Conservation (phyloP, 2,113 vertebrate genomes). For the Struthio camelus region DNA sequence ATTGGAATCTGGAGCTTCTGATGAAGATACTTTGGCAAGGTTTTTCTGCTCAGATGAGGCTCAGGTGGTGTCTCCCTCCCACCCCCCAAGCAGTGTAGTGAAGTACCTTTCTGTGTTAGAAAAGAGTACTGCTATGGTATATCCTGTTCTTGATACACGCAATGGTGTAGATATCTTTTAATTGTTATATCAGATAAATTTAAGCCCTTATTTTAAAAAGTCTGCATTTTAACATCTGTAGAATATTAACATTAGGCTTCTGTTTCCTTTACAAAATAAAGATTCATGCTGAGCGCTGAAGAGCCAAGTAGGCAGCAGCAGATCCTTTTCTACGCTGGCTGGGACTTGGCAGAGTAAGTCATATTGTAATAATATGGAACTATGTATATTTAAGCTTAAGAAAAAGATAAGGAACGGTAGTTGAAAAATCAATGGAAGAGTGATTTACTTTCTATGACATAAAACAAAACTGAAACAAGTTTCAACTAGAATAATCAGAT, state of each 20-base stretch:
- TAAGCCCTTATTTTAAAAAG: background rate
- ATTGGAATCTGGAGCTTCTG: background rate
- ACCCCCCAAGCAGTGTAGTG: background rate
- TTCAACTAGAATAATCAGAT: background rate
- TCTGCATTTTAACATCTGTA: background rate
- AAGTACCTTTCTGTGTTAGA: background rate
- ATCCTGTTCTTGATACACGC: background rate
- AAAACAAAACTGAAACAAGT: background rate
- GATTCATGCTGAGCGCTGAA: background rate
- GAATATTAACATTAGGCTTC: background rate
- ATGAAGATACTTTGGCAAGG: background rate
- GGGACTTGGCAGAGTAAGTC: conserved; percentile 46
- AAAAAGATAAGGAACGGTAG: too few species aligned
- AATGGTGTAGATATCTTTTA: background rate
- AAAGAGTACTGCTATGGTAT: background rate
- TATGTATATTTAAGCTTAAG: background rate
- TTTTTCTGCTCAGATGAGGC: background rate
- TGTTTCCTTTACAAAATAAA: background rate
- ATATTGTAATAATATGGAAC: conserved; percentile 9
- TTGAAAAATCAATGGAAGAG: too few species aligned
- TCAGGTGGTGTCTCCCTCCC: background rate
- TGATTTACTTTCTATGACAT: background rate
- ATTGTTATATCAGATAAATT: background rate
- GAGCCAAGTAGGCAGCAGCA: conserved; percentile 44
- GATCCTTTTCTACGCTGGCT: conserved; percentile 14